phyloP scores from a whole-genome alignment of 1,140 invertebrate genomes.

The Andrena cerasifolii region DNA sequence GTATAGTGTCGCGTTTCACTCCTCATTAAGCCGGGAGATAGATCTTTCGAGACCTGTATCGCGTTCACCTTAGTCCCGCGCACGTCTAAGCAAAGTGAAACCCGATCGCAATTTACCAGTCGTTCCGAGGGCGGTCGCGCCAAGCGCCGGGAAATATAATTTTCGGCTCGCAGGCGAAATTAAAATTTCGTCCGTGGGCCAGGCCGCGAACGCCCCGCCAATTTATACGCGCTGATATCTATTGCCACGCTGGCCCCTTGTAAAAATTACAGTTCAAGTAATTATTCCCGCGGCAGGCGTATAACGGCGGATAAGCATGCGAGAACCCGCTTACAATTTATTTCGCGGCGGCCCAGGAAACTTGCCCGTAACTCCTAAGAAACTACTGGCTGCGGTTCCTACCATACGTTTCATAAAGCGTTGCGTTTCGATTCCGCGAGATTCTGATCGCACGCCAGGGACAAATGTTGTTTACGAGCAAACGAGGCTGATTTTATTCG shows the following conservation, averaged over 20 bases:
- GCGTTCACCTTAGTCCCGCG: background rate
- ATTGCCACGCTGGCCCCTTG: conserved; percentile 18
- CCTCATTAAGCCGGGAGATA: conserved; percentile 57
- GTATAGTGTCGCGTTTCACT: conserved; percentile 31
- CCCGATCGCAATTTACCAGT: conserved; percentile 53
- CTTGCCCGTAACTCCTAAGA: background rate
- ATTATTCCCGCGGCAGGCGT: conserved; percentile 33
- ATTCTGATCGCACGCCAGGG: background rate
- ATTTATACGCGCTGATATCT: conserved; percentile 30
- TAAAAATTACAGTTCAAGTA: conserved; percentile 40
- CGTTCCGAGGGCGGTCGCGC: background rate
- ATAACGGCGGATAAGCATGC: conserved; percentile 40
- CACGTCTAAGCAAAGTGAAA: conserved; percentile 56
- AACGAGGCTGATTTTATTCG: background rate
- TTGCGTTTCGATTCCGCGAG: background rate
- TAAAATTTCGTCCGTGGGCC: conserved; percentile 9
- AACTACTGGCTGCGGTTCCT: background rate
- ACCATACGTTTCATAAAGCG: background rate
- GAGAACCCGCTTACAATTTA: conserved; percentile 26
- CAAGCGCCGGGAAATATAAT: too few relatives aligned
- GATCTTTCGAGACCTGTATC: conserved; percentile 38
- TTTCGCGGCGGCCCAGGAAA: background rate
- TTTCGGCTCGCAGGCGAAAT: conserved; percentile 12
- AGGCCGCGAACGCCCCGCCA: background rate
- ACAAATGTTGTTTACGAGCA: background rate